Conservation (phyloP, 2,113 vertebrate species). For the Ariopsis seemanni region DNA sequence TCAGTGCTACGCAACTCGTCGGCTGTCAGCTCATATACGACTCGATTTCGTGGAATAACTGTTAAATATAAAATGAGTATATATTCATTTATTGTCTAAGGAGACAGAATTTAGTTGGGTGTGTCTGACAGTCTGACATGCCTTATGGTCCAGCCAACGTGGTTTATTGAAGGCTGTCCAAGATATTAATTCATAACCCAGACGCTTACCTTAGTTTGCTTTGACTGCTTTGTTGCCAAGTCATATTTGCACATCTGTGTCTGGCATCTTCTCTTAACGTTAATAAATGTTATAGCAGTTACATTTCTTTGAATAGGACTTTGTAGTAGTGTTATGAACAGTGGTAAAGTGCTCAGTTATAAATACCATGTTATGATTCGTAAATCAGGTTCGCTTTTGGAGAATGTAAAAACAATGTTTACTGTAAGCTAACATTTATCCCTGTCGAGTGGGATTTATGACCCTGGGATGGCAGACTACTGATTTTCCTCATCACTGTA, state of each 20-base stretch:
- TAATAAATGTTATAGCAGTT: background rate
- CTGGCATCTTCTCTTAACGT: background rate
- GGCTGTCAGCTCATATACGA: no score
- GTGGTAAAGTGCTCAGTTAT: background rate
- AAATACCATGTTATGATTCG: conserved; percentile 42
- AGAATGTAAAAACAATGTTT: conserved; percentile 39
- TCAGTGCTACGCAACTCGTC: no score
- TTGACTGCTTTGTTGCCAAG: background rate
- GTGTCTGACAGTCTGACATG: background rate
- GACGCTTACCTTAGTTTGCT: background rate
- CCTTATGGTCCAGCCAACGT: background rate
- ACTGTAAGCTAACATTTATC: conserved; percentile 39
- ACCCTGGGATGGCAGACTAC: conserved; percentile 18
- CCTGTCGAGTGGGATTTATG: conserved; percentile 41
- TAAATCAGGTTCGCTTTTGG: conserved; percentile 37
- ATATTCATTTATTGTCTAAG: background rate
- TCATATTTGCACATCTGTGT: conserved; percentile 6
- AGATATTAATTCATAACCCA: background rate
- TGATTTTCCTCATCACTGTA: conserved; percentile 23
- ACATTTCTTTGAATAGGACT: background rate
- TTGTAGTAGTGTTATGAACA: background rate
- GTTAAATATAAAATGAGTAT: background rate
- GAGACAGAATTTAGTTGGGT: background rate
- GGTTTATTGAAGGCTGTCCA: background rate
- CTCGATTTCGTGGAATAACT: no score